A percentile compares a stretch with the other conserved stretches of the same genome.
Conservation (phyloP, 1,140 invertebrate species). For the Philopotamus ludificatus region DNA sequence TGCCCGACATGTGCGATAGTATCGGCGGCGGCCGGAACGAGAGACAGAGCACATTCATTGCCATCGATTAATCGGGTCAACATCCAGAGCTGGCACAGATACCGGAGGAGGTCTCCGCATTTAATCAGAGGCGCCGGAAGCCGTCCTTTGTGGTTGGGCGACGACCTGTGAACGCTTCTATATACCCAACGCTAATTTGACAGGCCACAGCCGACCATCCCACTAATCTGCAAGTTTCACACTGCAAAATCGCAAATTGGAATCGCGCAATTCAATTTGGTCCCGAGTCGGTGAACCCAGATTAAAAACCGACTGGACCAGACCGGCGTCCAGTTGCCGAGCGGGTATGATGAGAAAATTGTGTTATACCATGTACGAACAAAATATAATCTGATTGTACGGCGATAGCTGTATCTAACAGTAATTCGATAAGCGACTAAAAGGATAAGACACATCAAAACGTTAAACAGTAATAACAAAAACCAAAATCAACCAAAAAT, state of each 20-base stretch:
- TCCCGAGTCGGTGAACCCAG: background rate
- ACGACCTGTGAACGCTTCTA: conserved; percentile 5
- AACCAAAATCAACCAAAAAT: no score
- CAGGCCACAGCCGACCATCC: background rate
- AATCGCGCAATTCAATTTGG: background rate
- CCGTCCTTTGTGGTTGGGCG: conserved; percentile 2
- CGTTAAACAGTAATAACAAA: no score
- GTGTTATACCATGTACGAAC: no score
- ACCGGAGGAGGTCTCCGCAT: background rate
- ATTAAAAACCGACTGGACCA: no score
- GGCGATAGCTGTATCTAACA: no score
- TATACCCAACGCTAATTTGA: conserved; percentile 5
- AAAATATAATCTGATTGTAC: no score
- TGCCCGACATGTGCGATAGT: background rate
- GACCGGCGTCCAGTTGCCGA: no score
- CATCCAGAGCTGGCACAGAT: background rate
- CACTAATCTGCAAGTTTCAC: background rate
- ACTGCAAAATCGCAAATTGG: background rate
- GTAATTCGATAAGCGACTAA: no score
- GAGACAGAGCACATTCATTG: no score
- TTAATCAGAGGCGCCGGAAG: conserved; percentile 8
- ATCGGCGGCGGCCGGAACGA: background rate
- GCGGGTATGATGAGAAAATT: no score
- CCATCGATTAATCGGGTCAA: background rate
- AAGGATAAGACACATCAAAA: no score